A percentile compares a stretch with the other conserved stretches of the same genome.
phyloP scores from a whole-genome alignment of 2,113 vertebrate species.

The Hirundichthys speculiger region DNA sequence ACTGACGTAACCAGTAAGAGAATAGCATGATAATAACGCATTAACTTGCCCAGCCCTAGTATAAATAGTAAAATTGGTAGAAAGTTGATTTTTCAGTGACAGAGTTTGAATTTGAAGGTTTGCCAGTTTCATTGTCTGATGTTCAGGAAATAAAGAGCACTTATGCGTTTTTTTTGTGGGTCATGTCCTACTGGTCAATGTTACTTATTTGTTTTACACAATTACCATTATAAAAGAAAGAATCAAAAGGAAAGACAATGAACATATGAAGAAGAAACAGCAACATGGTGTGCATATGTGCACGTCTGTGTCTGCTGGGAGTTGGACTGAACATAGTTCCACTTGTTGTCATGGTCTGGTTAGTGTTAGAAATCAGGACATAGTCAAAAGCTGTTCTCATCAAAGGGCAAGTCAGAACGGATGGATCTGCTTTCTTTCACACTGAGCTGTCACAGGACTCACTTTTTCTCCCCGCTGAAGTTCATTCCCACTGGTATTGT shows the following conservation, averaged over 20 bases:
- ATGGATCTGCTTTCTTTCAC: slow-evolving; percentile 69
- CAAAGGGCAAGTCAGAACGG: slow-evolving; percentile 52
- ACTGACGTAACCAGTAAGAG: no score
- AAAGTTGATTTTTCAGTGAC: no score
- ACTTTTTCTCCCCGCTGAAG: slow-evolving; percentile 9
- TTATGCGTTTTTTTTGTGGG: no score
- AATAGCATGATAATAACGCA: no score
- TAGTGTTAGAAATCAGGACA: slow-evolving; percentile 40
- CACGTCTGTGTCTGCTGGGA: no score
- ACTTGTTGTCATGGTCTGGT: slow-evolving; percentile 43
- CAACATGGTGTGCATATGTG: background rate
- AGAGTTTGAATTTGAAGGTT: no score
- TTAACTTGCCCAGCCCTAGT: no score
- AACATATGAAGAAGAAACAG: background rate
- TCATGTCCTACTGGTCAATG: no score
- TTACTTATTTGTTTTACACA: slow-evolving; percentile 4
- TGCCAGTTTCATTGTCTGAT: no score
- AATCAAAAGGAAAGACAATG: slow-evolving; percentile 2
- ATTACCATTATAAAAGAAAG: background rate
- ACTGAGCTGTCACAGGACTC: slow-evolving; percentile 38
- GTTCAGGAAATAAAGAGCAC: no score
- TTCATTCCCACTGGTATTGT: slow-evolving; percentile 12
- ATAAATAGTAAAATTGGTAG: no score
- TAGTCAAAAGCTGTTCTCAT: slow-evolving; percentile 44
- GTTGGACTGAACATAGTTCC: slow-evolving; percentile 27